phyloP scores from a whole-genome alignment of 2,797 vertebrate genomes.

The Apogon talboti region DNA sequence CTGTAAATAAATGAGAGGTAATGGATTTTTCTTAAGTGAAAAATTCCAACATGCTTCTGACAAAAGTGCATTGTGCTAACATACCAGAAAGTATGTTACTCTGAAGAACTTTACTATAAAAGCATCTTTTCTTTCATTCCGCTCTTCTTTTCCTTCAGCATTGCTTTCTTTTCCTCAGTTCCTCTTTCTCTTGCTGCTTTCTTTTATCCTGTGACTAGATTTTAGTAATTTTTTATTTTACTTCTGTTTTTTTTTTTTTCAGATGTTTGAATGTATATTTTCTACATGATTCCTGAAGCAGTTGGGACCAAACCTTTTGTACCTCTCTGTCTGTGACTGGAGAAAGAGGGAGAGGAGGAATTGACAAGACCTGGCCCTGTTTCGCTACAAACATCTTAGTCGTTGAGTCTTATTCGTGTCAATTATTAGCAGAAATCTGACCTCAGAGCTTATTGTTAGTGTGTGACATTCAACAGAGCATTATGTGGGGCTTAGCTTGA shows the following conservation, averaged over 20 bases:
- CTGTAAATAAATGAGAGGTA: slow-evolving; percentile 68
- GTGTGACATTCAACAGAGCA: slow-evolving; percentile 45
- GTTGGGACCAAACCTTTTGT: slow-evolving; percentile 89
- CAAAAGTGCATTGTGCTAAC: slow-evolving; percentile 90
- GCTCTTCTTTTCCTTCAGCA: slow-evolving; percentile 11
- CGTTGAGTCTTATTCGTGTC: slow-evolving; percentile 42
- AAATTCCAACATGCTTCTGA: slow-evolving; percentile 81
- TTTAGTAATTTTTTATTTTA: too few species aligned
- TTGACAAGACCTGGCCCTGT: slow-evolving; percentile 44
- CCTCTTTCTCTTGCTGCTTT: slow-evolving; percentile 41
- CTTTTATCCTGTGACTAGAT: slow-evolving; percentile 25
- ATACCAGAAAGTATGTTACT: slow-evolving; percentile 72
- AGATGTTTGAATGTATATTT: slow-evolving; percentile 94
- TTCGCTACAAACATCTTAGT: slow-evolving; percentile 48
- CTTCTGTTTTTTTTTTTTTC: slow-evolving; percentile 83
- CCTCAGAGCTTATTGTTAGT: slow-evolving; percentile 31
- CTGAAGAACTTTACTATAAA: slow-evolving; percentile 55
- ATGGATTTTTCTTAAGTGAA: slow-evolving; percentile 50
- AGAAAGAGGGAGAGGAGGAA: slow-evolving; percentile 47
- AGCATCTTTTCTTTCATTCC: slow-evolving; percentile 44
- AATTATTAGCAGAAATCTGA: slow-evolving; percentile 27
- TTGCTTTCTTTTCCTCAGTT: slow-evolving; percentile 22
- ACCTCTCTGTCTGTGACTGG: slow-evolving; percentile 63
- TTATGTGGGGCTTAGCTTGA: slow-evolving; percentile 48
- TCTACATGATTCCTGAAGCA: slow-evolving; percentile 86